Conservation (phyloP, 2,113 vertebrate genomes). For the Vimba vimba region DNA sequence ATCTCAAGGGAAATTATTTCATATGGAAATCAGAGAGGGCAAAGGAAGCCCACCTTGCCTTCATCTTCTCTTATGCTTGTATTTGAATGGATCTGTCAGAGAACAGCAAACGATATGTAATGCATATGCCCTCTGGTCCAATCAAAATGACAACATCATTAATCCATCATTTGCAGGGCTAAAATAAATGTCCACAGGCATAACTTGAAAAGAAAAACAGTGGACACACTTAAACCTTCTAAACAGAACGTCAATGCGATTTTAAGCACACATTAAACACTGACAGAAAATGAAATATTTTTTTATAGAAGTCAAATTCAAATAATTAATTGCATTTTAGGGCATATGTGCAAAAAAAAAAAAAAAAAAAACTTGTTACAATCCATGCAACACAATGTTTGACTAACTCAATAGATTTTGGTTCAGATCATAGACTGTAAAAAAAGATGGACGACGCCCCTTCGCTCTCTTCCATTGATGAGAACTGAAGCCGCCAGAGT, state of each 20-base stretch:
- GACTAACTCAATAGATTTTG: not conserved
- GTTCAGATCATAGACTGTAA: no score
- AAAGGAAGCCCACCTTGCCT: conserved; percentile 28
- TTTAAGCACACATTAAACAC: not conserved
- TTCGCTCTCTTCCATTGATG: no score
- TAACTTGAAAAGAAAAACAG: conserved; percentile 27
- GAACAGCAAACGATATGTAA: conserved; percentile 29
- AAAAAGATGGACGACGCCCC: no score
- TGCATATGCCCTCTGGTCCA: conserved; percentile 11
- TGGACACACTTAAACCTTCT: not conserved
- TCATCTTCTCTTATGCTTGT: conserved; percentile 7
- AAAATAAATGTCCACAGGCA: conserved; percentile 13
- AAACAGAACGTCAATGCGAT: conserved; percentile 27
- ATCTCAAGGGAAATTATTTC: conserved; percentile 1
- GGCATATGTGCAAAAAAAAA: not conserved
- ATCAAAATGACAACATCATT: conserved; percentile 1
- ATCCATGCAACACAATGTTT: no score
- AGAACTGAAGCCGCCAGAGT: no score
- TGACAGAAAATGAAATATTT: not conserved
- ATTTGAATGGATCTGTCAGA: conserved; percentile 38
- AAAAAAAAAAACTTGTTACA: not conserved
- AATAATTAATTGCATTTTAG: not conserved
- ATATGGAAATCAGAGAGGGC: conserved; percentile 3
- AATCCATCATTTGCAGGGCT: conserved; percentile 30
- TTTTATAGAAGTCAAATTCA: not conserved